These are phyloP conservation scores for Phasianus colchicus DNA, from an alignment of 2,113 vertebrate species.

Conservation along the genomic window DNA sequence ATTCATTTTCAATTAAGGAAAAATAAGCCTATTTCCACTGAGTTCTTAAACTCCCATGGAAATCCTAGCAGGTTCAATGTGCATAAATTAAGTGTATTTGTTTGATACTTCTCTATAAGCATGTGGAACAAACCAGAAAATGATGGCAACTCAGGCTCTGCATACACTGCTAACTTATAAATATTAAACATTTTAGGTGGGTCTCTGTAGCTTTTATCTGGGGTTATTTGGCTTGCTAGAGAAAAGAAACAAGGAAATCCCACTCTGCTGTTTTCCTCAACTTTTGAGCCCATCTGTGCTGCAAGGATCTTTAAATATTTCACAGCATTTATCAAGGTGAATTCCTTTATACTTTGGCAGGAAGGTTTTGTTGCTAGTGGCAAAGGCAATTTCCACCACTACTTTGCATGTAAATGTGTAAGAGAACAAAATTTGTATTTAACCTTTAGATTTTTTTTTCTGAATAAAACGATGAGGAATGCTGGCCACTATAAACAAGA, in stretches of 20 bases:
- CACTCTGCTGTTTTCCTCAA: conserved; percentile 4
- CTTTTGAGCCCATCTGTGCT: background rate
- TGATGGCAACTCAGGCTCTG: background rate
- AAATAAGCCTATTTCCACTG: background rate
- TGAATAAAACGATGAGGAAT: conserved; percentile 11
- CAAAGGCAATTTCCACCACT: conserved; percentile 33
- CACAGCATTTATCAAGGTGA: conserved; percentile 41
- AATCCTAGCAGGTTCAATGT: background rate
- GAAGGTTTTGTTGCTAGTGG: conserved; percentile 25
- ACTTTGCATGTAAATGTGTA: conserved; percentile 34
- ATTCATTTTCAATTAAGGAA: background rate
- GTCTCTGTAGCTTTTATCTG: conserved; percentile 37
- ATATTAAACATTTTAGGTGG: conserved; percentile 42
- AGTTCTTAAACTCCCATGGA: conserved; percentile 12
- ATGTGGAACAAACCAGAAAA: conserved; percentile 31
- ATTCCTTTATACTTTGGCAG: conserved; percentile 23
- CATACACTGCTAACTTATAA: conserved; percentile 22
- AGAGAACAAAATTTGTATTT: conserved; percentile 26
- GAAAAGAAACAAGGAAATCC: conserved; percentile 39
- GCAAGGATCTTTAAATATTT: conserved; percentile 47
- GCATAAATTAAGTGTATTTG: background rate
- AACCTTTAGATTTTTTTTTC: conserved; percentile 44
- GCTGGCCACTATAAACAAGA: conserved; percentile 30
- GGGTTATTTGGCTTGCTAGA: conserved; percentile 36
- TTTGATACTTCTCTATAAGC: background rate